Percentiles rank a stretch among this genome's conserved stretches.
phyloP scores from a whole-genome alignment of 2,113 vertebrate genomes.

The Pardalotus punctatus region DNA sequence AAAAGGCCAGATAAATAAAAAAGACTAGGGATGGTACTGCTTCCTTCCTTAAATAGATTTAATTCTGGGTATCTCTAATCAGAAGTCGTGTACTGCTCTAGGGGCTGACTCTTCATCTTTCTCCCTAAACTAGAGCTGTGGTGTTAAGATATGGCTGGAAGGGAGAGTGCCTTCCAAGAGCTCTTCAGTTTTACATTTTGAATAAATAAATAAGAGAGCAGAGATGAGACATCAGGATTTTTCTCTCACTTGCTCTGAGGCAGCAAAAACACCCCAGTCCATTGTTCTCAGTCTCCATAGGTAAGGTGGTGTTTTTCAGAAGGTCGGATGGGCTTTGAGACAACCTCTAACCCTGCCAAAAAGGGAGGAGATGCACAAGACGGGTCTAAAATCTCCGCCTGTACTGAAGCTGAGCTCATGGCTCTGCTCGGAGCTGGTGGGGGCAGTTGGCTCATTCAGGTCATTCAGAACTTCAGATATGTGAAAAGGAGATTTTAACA shows the following conservation, averaged over 20 bases:
- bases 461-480: neutral
- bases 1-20: neutral
- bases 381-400: neutral
- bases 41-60: neutral
- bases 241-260: neutral
- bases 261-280: neutral
- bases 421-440: neutral
- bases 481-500: neutral
- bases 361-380: neutral
- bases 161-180: neutral
- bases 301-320: accelerated
- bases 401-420: accelerated
- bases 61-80: neutral
- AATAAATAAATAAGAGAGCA: neutral
- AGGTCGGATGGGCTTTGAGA: neutral
- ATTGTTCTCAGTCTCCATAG: neutral
- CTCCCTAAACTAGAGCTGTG: neutral
- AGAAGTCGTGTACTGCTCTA: neutral
- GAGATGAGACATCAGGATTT: neutral
- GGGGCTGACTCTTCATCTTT: neutral
- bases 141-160: neutral
- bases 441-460: neutral
- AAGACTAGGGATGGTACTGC: neutral
- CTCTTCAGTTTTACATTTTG: neutral
- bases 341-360: neutral